Percentiles rank a stretch among this genome's conserved stretches.
Conservation (phyloP, 2,113 vertebrate genomes). For the Neodon shergylaensis region DNA sequence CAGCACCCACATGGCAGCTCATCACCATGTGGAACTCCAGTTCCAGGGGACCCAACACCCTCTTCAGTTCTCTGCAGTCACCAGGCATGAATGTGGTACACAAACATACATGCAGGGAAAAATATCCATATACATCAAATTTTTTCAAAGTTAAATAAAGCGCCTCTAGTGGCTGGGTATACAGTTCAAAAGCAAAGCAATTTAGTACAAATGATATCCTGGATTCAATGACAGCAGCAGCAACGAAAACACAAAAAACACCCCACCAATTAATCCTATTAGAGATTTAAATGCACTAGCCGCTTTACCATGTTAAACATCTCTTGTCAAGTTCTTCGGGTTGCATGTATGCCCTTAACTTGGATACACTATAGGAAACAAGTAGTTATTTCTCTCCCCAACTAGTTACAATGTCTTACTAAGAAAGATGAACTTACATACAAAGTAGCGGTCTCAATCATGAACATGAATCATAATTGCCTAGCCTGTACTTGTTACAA, state of each 20-base stretch:
- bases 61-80: neutral
- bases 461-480: constrained; percentile 45
- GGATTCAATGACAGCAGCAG: neutral
- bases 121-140: neutral
- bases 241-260: neutral
- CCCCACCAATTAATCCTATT: neutral
- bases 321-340: neutral
- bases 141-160: neutral
- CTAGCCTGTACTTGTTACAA: constrained; percentile 26
- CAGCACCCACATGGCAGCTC: neutral
- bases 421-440: constrained; percentile 40
- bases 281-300: constrained; percentile 15
- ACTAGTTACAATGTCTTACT: neutral
- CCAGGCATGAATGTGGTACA: neutral
- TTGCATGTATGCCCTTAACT: neutral
- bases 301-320: constrained; percentile 10
- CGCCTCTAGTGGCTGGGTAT: neutral
- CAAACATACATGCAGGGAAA: neutral
- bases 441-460: neutral
- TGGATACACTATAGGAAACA: neutral
- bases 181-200: neutral
- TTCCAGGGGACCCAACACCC: neutral
- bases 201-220: neutral
- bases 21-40: neutral
- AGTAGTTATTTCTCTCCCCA: constrained; percentile 37